Conservation (phyloP, 2,888 invertebrate species). For the Megastigmus dorsalis region DNA sequence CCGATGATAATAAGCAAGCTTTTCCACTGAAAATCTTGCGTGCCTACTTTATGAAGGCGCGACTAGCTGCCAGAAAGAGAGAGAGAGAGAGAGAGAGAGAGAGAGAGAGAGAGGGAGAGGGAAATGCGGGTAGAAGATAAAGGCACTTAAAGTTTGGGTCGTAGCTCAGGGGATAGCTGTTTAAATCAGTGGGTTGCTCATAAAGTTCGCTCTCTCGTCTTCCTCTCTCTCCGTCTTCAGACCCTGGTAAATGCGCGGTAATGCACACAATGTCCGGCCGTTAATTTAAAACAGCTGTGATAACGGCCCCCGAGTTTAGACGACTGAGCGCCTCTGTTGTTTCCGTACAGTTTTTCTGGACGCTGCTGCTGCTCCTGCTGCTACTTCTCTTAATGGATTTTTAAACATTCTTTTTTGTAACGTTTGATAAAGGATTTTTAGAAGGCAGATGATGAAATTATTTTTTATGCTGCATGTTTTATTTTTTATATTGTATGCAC, state of each 20-base stretch:
- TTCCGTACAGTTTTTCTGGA: background rate
- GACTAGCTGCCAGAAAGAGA: background rate
- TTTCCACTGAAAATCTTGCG: conserved; percentile 8
- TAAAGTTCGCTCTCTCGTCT: conserved; percentile 26
- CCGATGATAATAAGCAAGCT: conserved; percentile 8
- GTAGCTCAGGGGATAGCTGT: background rate
- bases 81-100: background rate
- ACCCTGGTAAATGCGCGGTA: conserved; percentile 6
- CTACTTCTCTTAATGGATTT: no score
- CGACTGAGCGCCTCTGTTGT: background rate
- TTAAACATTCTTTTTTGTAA: no score
- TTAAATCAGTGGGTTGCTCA: conserved; percentile 35
- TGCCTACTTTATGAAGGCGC: conserved; percentile 8
- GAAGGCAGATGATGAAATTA: no score
- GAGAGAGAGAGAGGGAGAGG: background rate
- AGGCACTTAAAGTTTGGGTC: conserved; percentile 29
- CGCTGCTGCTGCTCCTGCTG: no score
- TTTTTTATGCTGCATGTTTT: no score
- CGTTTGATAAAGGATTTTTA: no score
- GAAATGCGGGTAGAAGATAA: conserved; percentile 10
- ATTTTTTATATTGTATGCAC: no score
- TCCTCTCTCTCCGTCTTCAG: background rate
- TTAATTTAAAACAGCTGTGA: conserved; percentile 33
- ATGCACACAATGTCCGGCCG: conserved; percentile 34
- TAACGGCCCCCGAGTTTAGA: conserved; percentile 7